Evolutionary conservation across 2,797 vertebrate genomes (phyloP).

Genomic region (Hybognathus amarus): DNA sequence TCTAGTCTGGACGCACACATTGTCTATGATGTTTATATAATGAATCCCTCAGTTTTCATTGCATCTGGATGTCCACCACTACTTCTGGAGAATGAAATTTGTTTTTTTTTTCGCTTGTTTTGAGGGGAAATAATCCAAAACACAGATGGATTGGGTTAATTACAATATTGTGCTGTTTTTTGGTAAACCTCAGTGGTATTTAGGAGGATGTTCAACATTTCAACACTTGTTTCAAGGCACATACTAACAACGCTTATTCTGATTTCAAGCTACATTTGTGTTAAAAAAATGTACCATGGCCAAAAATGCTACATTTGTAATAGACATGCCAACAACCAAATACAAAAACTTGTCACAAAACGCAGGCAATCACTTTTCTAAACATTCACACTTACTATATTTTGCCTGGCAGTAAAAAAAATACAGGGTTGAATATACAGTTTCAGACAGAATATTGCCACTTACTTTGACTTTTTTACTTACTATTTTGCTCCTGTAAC

Average conservation of each 20-base stretch:
- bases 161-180: not conserved
- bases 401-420: not conserved
- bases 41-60: slow-evolving; percentile 18
- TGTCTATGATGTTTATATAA: slow-evolving; percentile 35
- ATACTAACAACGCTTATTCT: not conserved
- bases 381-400: not conserved
- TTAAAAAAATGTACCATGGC: not conserved
- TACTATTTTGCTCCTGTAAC: too few relatives aligned
- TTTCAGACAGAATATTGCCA: not conserved
- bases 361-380: not conserved
- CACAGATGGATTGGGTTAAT: slow-evolving; percentile 14
- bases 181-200: not conserved
- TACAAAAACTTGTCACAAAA: not conserved
- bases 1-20: not conserved
- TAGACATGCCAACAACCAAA: not conserved
- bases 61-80: slow-evolving; percentile 2
- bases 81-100: not conserved
- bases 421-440: not conserved
- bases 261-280: not conserved
- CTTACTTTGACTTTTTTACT: not conserved
- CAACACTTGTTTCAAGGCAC: not conserved
- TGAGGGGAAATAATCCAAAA: not conserved
- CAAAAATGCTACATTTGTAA: not conserved
- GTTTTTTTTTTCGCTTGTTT: not conserved
- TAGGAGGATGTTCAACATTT: not conserved